These are phyloP conservation scores for Eudemis profundana DNA, from an alignment of 2,888 invertebrate genomes.

Conservation along the genomic window DNA sequence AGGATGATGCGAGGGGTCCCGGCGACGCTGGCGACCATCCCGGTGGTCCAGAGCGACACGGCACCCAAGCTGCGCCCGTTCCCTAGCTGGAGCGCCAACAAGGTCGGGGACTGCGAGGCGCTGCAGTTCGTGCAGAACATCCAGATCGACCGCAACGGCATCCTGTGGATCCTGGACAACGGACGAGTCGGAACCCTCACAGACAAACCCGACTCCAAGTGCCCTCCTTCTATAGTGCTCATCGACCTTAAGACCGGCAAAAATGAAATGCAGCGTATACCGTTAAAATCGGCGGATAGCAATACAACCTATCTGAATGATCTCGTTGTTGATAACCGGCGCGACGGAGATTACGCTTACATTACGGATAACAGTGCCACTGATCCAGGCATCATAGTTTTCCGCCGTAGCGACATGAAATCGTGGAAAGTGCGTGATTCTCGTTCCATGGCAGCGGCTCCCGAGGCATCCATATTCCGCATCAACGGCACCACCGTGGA, in stretches of 20 bases:
- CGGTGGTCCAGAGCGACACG: constrained; percentile 79
- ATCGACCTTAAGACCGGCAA: constrained; percentile 87
- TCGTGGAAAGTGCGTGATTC: constrained; percentile 89
- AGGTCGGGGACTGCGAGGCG: constrained; percentile 87
- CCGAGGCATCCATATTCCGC: constrained; percentile 85
- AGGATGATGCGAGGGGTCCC: constrained; percentile 90
- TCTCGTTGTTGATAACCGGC: constrained; percentile 89
- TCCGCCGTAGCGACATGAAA: constrained; percentile 86
- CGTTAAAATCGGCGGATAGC: constrained; percentile 86
- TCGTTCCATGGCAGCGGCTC: constrained; percentile 86
- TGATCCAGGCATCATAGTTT: constrained; percentile 90
- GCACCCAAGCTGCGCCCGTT: constrained; percentile 87
- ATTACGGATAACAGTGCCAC: constrained; percentile 89
- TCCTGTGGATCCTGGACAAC: constrained; percentile 89
- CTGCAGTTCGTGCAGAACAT: constrained; percentile 91
- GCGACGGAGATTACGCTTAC: constrained; percentile 89
- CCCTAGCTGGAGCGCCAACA: constrained; percentile 90
- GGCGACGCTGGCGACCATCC: constrained; percentile 87
- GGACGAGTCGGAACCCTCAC: constrained; percentile 88
- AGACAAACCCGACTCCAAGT: constrained; percentile 80
- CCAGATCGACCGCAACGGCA: constrained; percentile 89
- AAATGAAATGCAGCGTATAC: constrained; percentile 84
- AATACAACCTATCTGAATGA: constrained; percentile 88
- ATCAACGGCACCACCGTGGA: constrained; percentile 85
- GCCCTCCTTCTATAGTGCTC: constrained; percentile 88